A percentile compares a stretch with the other conserved stretches of the same genome.
Evolutionary conservation across 2,113 vertebrate genomes (phyloP).

Genomic region (Psittacula cyanocephala): DNA sequence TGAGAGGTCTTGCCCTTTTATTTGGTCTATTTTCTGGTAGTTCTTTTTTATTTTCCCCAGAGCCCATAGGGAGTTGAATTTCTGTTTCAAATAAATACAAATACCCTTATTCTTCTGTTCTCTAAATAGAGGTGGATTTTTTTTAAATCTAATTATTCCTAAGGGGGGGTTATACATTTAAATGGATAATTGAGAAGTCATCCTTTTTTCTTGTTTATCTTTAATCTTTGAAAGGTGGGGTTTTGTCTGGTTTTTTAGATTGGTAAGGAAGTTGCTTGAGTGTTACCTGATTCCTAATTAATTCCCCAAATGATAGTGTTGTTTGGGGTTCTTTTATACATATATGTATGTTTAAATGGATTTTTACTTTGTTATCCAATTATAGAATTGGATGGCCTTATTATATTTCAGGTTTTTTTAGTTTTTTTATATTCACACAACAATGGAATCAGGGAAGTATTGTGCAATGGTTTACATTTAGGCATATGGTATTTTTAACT

Average conservation of each 20-base stretch:
- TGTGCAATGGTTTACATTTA: background rate
- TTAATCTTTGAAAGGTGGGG: background rate
- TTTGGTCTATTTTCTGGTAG: background rate
- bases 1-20: background rate
- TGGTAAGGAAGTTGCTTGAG: background rate
- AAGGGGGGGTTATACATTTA: background rate
- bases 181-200: background rate
- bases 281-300: background rate
- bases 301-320: background rate
- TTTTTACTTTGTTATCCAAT: background rate
- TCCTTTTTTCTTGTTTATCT: background rate
- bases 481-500: background rate
- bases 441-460: background rate
- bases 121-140: fast-evolving
- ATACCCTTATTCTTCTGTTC: background rate
- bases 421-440: background rate
- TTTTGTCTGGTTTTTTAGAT: background rate
- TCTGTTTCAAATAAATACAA: background rate
- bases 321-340: background rate
- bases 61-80: background rate
- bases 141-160: background rate
- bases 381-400: background rate
- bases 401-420: background rate
- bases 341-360: background rate
- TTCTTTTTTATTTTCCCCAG: background rate